Evolutionary conservation across 2,888 invertebrate genomes (phyloP), one percentile per base, ranked within the genome.

Genomic region (Dicycla oo): DNA sequence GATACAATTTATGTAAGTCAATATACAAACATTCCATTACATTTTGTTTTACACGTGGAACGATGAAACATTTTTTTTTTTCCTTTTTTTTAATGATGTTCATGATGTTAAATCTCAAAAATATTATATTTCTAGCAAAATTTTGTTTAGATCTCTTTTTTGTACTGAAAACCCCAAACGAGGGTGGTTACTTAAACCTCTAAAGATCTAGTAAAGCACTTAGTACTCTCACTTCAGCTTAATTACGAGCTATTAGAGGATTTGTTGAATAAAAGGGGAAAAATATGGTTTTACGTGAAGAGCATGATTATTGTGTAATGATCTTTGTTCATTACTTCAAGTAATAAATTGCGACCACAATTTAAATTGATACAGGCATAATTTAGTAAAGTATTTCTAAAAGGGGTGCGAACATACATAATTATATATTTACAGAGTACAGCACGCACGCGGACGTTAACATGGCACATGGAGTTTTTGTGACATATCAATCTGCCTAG

Each of bases 191-290:
- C 45, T 53, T 60, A 63, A 78, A 49, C 13, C 26, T 54, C 10
- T 40, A 30, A 40, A 70, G 26, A 75, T 83, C 81, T 80, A 78
- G 54, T 38, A 43, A 80, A 86, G 85, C 47, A 43, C 34, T 58
- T 20, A 53, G 40, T 40, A 45, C 63, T n/a, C 20, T 15, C 87
- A 75, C 91, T 90, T 88, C 87, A 86, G 85, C 88, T 86, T 90
- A 90, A 91, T 93, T 88, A 89, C 88, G 84, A 86, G 89, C 89
- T 90, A 90, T 91, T 91, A 90, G 76, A 84, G 85, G 81, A 85
- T 80, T 88, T 90, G 87, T 86, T 82, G 86, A 89, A 89, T 89
- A 89, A 90, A 84, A 79, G 58, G 69, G 80, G 82, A 80, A 91
- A 89, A 89, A 88, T 88, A 88, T 88, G 84, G 84, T 88, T 88